Evolutionary conservation across 23 tunicate species (phyloP), one percentile per base, ranked within the genome.

Genomic region (Styela clava): DNA sequence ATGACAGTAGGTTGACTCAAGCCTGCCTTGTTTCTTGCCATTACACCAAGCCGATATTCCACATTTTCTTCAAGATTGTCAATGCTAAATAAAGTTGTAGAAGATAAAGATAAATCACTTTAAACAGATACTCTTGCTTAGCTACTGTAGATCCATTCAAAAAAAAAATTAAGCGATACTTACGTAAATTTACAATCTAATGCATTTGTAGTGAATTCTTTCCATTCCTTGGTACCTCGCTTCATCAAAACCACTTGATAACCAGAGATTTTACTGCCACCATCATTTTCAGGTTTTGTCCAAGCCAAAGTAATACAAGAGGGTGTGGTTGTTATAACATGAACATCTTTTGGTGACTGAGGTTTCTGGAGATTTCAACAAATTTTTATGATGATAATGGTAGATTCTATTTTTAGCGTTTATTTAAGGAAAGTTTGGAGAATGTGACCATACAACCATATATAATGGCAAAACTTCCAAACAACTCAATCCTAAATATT

Each of bases 21-120:
- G 19, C 99, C 99, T 19, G 92, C 99, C 76, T 81, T 94, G 86
- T 94, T 94, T 35, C 85, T 77, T 12, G 99, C 96, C 91, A 87
- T 90, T 20, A 95, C 88, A 7, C 91, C 87, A 64, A 94, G 83
- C 36, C 92, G 82, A 61, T 88, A 94, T 82, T 82, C 83, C 1
- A 31, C 64, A 34, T 82, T 67, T 63, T 88, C 98, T 63, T 84
- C 98, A 94, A 81, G 2, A 76, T 93, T 1, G 68, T 76, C 16
- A 82, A 83, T 31, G 27, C 86, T 73, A 21, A 32, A 36, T 0
- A 30, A 34, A 1, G 27, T 73, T 0, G 68, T 16, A 25, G 71
- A 5, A 65, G 7, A 25, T 28, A 65, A 28, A 32, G 24, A 23
- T n/a, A 65, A 65, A 16, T 5, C 31, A 25, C 71, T 26, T 65